phyloP scores from a whole-genome alignment of 2,113 vertebrate genomes.

The Podocnemis expansa region DNA sequence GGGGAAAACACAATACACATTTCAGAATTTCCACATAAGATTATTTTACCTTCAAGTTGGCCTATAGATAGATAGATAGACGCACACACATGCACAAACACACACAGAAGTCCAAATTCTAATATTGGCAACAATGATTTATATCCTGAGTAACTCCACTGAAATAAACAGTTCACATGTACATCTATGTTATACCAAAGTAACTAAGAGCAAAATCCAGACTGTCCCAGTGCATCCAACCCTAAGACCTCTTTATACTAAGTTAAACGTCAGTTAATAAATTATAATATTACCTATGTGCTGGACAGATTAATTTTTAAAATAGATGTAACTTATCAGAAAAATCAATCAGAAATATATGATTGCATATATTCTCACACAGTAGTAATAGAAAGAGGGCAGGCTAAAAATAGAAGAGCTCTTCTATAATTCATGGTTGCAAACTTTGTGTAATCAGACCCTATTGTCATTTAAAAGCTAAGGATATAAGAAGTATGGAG shows the following conservation, averaged over 20 bases:
- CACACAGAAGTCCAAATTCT: fast-evolving
- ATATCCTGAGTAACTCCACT: background rate
- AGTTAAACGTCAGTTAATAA: background rate
- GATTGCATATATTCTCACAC: background rate
- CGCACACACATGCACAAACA: too few species aligned
- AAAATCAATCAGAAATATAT: background rate
- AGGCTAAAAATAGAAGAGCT: background rate
- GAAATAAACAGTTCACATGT: background rate
- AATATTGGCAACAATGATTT: fast-evolving
- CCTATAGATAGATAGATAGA: too few species aligned
- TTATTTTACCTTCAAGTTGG: background rate
- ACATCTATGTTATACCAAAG: background rate
- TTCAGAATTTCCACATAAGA: background rate
- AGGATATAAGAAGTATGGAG: fast-evolving
- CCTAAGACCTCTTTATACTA: background rate
- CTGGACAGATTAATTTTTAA: background rate
- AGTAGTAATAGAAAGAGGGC: background rate
- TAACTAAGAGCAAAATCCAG: background rate
- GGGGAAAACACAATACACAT: background rate
- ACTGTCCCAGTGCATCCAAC: background rate
- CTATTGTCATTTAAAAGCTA: background rate
- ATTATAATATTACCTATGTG: background rate
- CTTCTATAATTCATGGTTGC: background rate
- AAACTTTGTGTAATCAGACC: background rate
- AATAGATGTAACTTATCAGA: background rate